Evolutionary conservation across 2,797 vertebrate genomes (phyloP).

Genomic region (Anableps anableps): DNA sequence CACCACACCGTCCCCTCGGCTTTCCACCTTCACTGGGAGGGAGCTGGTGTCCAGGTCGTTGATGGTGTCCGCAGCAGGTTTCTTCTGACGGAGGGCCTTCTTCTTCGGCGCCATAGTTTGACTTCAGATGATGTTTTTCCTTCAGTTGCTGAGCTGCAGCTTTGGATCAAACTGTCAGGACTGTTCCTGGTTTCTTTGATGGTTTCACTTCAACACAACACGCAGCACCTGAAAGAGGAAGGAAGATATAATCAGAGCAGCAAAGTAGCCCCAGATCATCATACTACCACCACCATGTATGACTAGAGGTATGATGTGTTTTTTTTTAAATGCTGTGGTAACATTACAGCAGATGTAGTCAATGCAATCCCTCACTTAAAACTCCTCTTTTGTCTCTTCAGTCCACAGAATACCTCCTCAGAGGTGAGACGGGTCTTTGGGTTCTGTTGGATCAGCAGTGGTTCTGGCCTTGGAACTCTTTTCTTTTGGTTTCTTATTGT

Average conservation of each 20-base stretch:
- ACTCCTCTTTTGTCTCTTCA: too few species aligned
- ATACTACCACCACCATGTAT: too few species aligned
- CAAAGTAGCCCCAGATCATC: too few species aligned
- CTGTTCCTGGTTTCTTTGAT: slow-evolving; percentile 20
- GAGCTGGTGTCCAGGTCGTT: slow-evolving; percentile 39
- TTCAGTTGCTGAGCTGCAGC: not conserved
- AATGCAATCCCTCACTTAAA: too few species aligned
- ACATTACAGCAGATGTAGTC: too few species aligned
- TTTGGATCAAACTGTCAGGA: slow-evolving; percentile 3
- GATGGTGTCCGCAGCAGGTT: slow-evolving; percentile 53
- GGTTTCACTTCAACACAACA: slow-evolving; percentile 64
- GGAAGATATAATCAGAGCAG: not conserved
- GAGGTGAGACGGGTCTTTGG: too few species aligned
- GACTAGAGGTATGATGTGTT: too few species aligned
- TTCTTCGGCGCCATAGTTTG: slow-evolving; percentile 84
- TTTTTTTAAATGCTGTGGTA: too few species aligned
- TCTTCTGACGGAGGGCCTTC: slow-evolving; percentile 81
- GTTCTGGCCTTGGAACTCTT: too few species aligned
- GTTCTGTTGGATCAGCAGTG: too few species aligned
- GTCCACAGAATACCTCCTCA: too few species aligned
- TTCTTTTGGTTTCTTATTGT: too few species aligned
- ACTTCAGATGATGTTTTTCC: not conserved
- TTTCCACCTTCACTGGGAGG: slow-evolving; percentile 60
- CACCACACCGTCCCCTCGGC: slow-evolving; percentile 66
- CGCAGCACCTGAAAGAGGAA: slow-evolving; percentile 68